A percentile compares a stretch with the other conserved stretches of the same genome.
phyloP scores from a whole-genome alignment of 1,140 invertebrate species.

The Eupeodes corollae region DNA sequence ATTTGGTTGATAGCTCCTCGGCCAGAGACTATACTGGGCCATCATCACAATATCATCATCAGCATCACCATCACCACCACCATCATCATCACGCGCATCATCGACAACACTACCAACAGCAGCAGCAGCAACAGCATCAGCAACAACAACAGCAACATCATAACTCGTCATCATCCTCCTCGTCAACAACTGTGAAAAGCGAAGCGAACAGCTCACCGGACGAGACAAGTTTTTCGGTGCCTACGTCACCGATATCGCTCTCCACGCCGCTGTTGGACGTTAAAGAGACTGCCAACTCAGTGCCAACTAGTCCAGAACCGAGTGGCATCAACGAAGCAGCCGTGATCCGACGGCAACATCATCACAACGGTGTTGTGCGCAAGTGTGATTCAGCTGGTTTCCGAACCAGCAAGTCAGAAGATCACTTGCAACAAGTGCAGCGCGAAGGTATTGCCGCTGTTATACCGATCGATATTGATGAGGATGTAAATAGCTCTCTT shows the following conservation, averaged over 20 bases:
- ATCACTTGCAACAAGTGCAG: conserved; percentile 60
- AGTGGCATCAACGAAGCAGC: conserved; percentile 40
- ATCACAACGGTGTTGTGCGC: conserved; percentile 26
- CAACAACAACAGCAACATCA: conserved; percentile 5
- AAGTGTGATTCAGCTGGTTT: conserved; percentile 42
- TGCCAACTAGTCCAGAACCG: conserved; percentile 67
- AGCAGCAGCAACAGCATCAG: conserved; percentile 3
- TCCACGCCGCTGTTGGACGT: conserved; percentile 28
- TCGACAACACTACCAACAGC: conserved; percentile 9
- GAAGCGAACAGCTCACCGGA: conserved; percentile 25
- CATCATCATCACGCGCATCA: conserved; percentile 7
- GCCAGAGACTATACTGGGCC: neutral
- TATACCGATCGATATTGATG: conserved; percentile 82
- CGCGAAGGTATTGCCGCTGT: conserved; percentile 43
- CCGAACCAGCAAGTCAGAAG: conserved; percentile 71
- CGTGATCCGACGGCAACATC: conserved; percentile 25
- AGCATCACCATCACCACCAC: conserved; percentile 17
- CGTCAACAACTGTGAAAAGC: conserved; percentile 30
- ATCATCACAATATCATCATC: conserved; percentile 13
- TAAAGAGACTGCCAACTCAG: conserved; percentile 49
- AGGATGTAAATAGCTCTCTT: conserved; percentile 82
- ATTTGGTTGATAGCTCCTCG: neutral
- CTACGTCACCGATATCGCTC: conserved; percentile 33
- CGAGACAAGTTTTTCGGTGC: conserved; percentile 35
- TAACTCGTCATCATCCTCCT: conserved; percentile 20